phyloP scores from a whole-genome alignment of 2,113 vertebrate genomes.

The Xiphias gladius region DNA sequence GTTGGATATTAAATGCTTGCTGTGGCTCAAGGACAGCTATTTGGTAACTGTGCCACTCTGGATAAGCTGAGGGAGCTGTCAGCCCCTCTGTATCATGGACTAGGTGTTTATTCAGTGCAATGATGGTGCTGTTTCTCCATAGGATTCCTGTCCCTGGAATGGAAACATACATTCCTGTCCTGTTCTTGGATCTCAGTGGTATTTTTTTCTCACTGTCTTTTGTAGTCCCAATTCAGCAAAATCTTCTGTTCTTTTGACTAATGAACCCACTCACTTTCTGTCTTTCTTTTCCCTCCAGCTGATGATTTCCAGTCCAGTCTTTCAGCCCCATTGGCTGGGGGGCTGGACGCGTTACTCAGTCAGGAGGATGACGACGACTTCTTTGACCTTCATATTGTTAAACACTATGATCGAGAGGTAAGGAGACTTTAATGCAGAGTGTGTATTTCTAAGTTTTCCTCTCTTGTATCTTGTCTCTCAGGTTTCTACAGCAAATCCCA shows the following conservation, averaged over 20 bases:
- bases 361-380: slow-evolving; percentile 93
- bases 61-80: background rate
- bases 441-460: background rate
- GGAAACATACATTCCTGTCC: slow-evolving; percentile 96
- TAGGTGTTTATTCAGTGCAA: background rate
- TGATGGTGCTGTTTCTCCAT: slow-evolving; percentile 52
- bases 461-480: background rate
- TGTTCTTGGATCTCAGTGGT: slow-evolving; percentile 96
- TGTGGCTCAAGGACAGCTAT: background rate
- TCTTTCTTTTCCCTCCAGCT: slow-evolving; percentile 67
- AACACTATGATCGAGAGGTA: slow-evolving; percentile 85
- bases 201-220: slow-evolving; percentile 48
- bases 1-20: background rate
- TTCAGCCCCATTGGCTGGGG: slow-evolving; percentile 83
- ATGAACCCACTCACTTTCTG: background rate
- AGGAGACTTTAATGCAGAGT: background rate
- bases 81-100: background rate
- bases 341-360: slow-evolving; percentile 89
- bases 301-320: slow-evolving; percentile 83
- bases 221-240: background rate
- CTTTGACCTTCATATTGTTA: slow-evolving; percentile 87
- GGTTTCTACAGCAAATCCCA: background rate
- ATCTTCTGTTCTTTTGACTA: background rate
- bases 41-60: background rate
- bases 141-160: slow-evolving; percentile 95